Evolutionary conservation across 2,113 vertebrate species (phyloP).

Genomic region (Sylvia atricapilla): DNA sequence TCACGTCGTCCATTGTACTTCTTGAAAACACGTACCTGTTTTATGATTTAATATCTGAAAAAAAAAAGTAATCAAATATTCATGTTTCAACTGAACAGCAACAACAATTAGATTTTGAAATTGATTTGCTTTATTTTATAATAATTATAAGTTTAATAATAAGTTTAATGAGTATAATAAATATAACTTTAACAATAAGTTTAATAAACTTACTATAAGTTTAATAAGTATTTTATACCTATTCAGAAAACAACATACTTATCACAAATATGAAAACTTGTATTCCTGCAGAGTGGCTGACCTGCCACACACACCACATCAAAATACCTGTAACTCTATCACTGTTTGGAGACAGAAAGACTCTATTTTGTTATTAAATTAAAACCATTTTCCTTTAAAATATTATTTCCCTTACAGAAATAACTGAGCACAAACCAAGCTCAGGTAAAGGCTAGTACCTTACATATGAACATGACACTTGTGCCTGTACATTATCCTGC

Average conservation of each 20-base stretch:
- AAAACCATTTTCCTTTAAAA: not conserved
- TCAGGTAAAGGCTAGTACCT: not conserved
- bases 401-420: not conserved
- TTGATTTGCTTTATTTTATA: not conserved
- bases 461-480: not conserved
- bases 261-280: not conserved
- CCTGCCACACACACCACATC: not conserved
- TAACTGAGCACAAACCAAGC: not conserved
- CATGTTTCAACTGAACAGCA: not conserved
- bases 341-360: not conserved
- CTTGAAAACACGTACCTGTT: not conserved
- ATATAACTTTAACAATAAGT: too few relatives aligned
- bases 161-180: too few relatives aligned
- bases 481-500: not conserved
- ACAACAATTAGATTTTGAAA: not conserved
- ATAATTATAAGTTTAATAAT: too few relatives aligned
- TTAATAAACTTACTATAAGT: too few relatives aligned
- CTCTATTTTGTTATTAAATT: not conserved
- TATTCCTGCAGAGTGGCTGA: not conserved
- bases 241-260: not conserved
- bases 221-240: not conserved
- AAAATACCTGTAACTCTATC: not conserved
- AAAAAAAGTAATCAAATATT: slow-evolving; percentile 19
- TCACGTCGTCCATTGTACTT: slow-evolving; percentile 56
- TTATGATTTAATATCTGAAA: slow-evolving; percentile 34